Conservation (phyloP, 2,888 invertebrate species). For the Temnothorax ravouxi region DNA sequence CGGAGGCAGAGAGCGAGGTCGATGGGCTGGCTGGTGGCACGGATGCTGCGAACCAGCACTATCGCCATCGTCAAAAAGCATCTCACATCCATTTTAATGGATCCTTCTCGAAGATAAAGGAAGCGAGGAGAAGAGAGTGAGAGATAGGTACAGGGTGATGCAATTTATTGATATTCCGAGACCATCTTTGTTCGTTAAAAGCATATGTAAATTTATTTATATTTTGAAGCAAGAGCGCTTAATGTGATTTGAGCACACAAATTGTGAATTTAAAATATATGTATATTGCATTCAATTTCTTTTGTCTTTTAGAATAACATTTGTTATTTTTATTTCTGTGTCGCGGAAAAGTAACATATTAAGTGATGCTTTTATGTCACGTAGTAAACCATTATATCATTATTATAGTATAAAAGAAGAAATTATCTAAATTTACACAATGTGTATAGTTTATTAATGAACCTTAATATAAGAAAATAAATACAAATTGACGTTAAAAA, state of each 20-base stretch:
- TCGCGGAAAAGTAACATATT: neutral
- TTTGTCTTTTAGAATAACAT: neutral
- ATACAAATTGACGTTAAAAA: neutral
- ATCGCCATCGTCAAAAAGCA: slow-evolving; percentile 74
- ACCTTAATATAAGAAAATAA: neutral
- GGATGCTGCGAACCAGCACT: slow-evolving; percentile 60
- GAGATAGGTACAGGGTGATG: slow-evolving; percentile 7
- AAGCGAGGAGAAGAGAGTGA: slow-evolving; percentile 18
- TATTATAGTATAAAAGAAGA: neutral
- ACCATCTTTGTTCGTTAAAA: neutral
- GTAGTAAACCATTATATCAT: neutral
- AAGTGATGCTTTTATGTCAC: neutral
- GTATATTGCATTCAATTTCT: neutral
- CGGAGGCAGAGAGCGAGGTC: slow-evolving; percentile 64
- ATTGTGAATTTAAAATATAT: neutral
- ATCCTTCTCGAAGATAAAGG: slow-evolving; percentile 51
- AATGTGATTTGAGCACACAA: neutral
- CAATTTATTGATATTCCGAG: slow-evolving; percentile 30
- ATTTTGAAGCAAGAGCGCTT: neutral
- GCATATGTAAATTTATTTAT: slow-evolving; percentile 3
- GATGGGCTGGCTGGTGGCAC: slow-evolving; percentile 44
- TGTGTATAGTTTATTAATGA: neutral
- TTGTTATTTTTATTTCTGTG: neutral
- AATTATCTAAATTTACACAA: neutral
- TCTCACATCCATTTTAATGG: slow-evolving; percentile 77